Evolutionary conservation across 1,140 invertebrate genomes (phyloP).

Genomic region (Metopolophium dirhodum): DNA sequence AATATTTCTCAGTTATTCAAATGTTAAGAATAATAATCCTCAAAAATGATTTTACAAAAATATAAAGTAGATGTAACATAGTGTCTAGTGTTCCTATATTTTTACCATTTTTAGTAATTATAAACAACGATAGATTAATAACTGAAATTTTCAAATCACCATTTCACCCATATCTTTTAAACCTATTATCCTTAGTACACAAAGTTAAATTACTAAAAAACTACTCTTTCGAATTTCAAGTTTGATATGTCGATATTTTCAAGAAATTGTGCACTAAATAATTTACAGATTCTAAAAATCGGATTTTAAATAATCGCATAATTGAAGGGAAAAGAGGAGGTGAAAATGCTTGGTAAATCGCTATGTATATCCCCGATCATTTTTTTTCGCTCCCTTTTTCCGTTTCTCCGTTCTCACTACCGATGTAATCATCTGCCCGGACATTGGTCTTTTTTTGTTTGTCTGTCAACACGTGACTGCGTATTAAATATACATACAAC

Average conservation of each 20-base stretch:
- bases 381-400: background rate
- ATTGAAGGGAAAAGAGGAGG: background rate
- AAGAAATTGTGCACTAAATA: background rate
- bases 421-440: background rate
- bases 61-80: background rate
- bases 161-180: background rate
- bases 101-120: too few species aligned
- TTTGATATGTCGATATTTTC: background rate
- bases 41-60: background rate
- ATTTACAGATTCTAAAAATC: background rate
- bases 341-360: background rate
- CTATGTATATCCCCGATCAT: background rate
- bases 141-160: background rate
- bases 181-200: background rate
- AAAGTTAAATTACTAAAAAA: background rate
- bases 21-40: background rate
- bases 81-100: too few species aligned
- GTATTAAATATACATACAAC: background rate
- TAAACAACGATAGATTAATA: background rate
- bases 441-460: background rate
- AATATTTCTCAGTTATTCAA: background rate
- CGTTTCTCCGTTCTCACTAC: background rate
- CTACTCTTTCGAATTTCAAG: background rate
- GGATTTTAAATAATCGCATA: background rate
- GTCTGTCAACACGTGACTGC: background rate